These are phyloP conservation scores for Scaptomyza parva DNA, from an alignment of 2,888 invertebrate genomes.

Conservation along the genomic window DNA sequence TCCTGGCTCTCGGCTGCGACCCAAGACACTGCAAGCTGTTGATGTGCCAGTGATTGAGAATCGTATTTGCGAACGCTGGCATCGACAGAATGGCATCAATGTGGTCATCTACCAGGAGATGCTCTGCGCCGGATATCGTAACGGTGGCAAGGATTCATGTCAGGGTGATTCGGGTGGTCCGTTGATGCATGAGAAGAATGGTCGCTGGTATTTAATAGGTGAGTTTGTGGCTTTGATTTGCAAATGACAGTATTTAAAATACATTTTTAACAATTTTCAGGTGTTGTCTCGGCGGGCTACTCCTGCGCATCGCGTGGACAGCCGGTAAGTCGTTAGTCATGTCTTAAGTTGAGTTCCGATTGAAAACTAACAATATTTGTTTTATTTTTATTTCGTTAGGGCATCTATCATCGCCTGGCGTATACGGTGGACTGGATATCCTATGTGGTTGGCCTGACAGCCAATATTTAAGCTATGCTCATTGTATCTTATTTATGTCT, in stretches of 20 bases:
- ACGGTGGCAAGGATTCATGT: constrained; percentile 90
- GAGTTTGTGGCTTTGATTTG: constrained; percentile 2
- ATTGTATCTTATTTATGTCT: constrained; percentile 53
- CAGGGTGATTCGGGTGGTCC: constrained; percentile 92
- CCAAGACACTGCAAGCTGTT: constrained; percentile 95
- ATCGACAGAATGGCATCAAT: constrained; percentile 87
- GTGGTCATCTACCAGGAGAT: constrained; percentile 96
- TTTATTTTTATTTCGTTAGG: constrained; percentile 79
- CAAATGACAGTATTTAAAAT: neutral
- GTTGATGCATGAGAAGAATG: constrained; percentile 93
- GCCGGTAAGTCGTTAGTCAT: constrained; percentile 85
- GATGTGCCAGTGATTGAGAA: constrained; percentile 97
- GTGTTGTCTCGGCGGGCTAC: constrained; percentile 96
- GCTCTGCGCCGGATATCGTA: constrained; percentile 96
- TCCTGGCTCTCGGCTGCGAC: constrained; percentile 93
- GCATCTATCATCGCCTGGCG: constrained; percentile 96
- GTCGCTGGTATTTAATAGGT: constrained; percentile 94
- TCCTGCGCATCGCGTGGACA: constrained; percentile 97
- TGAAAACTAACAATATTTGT: too few relatives aligned
- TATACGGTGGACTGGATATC: constrained; percentile 97
- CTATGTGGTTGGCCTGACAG: constrained; percentile 86
- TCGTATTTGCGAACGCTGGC: constrained; percentile 88
- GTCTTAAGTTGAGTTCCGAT: neutral
- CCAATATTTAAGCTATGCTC: constrained; percentile 75
- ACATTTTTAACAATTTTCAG: constrained; percentile 81